phyloP scores from a whole-genome alignment of 2,888 invertebrate species.

The Coleophora flavipennella region DNA sequence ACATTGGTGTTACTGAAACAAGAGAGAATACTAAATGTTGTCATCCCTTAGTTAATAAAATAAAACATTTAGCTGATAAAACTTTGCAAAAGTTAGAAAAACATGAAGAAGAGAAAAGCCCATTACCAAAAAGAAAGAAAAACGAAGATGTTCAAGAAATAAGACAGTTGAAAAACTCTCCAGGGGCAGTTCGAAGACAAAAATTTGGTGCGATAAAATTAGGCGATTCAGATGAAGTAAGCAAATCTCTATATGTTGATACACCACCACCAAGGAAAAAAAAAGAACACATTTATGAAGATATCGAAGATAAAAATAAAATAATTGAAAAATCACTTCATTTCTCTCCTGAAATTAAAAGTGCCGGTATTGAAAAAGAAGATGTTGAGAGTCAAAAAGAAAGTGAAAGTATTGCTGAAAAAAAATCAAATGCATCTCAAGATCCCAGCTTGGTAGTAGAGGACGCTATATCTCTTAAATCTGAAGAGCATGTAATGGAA shows the following conservation, averaged over 20 bases:
- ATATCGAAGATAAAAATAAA: slow-evolving; percentile 64
- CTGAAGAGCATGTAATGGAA: slow-evolving; percentile 59
- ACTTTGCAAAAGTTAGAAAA: slow-evolving; percentile 68
- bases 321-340: slow-evolving; percentile 57
- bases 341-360: slow-evolving; percentile 57
- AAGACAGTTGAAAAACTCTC: slow-evolving; percentile 73
- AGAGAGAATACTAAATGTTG: slow-evolving; percentile 70
- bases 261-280: slow-evolving; percentile 63
- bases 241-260: slow-evolving; percentile 55
- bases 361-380: slow-evolving; percentile 34
- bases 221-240: slow-evolving; percentile 66
- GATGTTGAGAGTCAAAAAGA: slow-evolving; percentile 48
- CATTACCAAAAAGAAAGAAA: slow-evolving; percentile 54
- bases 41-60: slow-evolving; percentile 76
- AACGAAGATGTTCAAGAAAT: slow-evolving; percentile 74
- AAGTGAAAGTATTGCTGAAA: slow-evolving; percentile 58
- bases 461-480: slow-evolving; percentile 38
- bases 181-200: slow-evolving; percentile 71
- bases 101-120: slow-evolving; percentile 54
- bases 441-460: slow-evolving; percentile 63
- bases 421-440: slow-evolving; percentile 57
- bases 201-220: slow-evolving; percentile 65
- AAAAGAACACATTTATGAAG: slow-evolving; percentile 76
- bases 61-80: slow-evolving; percentile 76
- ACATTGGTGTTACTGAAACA: slow-evolving; percentile 56